Base-by-base conservation (phyloP, 2,888 invertebrate species). In the Acleris holmiana region DNA sequence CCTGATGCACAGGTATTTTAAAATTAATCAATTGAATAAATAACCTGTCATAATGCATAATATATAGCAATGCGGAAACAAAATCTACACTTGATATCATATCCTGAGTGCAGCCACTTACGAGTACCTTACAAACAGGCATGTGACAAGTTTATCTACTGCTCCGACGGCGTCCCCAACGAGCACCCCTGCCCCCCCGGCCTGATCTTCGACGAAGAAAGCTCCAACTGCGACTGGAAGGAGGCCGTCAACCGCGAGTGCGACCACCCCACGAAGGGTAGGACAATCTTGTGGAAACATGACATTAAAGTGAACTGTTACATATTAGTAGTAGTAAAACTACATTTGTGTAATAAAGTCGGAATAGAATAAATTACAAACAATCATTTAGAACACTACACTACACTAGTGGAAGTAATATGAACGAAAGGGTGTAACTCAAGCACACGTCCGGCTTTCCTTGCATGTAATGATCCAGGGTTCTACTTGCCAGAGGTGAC, bases 91-190 rank as follows among this genome's bases (percentile, higher is more conserved):
- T 13, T 8, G 4, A 35, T 8, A 13, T 35, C 13, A 35, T 13
- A 8, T 8, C 29, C 29, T 8, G 29, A 25, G 25, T 8, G 7
- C 29, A 13, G 29, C 13, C 35, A 35, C 4, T 4, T 3, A 1
- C 35, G 4, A 10, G 10, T 13, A 35, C 13, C 35, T 13, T 3
- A 35, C 13, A 13, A 35, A 35, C 35, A 93, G 86, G 94, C 95
- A 0, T 97, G 97, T 76, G 95, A 96, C 83, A 95, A 96, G 79
- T 97, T 96, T 89, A 94, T 95, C 84, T 96, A 95, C 85, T 97
- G 96, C 80, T 95, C 96, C 3, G 96, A 96, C 71, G 96, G 96
- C 0, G 83, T 93, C 0, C 94, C 95, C 49, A 94, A 95, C 72
- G 94, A 94, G 77, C 89, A 94, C 73, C 94, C 95, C 0, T 95